These are phyloP conservation scores for Ormyrus rosae DNA, from an alignment of 2,888 invertebrate genomes.

Conservation along the genomic window DNA sequence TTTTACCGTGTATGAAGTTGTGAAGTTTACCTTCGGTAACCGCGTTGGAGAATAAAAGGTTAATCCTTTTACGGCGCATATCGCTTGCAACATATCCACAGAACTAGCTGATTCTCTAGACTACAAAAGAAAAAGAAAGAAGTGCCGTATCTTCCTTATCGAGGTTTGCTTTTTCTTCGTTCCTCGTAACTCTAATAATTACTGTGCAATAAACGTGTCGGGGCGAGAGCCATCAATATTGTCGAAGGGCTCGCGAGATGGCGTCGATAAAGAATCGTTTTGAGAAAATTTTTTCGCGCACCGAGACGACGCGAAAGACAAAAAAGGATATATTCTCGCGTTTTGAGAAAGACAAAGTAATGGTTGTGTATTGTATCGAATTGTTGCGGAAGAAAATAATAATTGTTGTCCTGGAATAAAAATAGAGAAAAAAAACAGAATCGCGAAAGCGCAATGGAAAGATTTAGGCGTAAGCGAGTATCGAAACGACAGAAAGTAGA, in stretches of 20 bases:
- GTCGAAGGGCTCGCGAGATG: slow-evolving; percentile 30
- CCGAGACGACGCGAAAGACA: neutral
- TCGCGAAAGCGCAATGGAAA: slow-evolving; percentile 19
- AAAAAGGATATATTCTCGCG: slow-evolving; percentile 1
- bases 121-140: slow-evolving; percentile 31
- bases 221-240: slow-evolving; percentile 28
- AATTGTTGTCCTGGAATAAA: slow-evolving; percentile 13
- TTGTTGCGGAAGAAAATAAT: slow-evolving; percentile 7
- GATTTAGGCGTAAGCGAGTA: slow-evolving; percentile 58
- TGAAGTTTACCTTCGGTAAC: slow-evolving; percentile 18
- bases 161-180: slow-evolving; percentile 50
- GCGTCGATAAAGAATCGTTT: slow-evolving; percentile 45
- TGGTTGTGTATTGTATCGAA: slow-evolving; percentile 28
- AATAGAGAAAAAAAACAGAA: slow-evolving; percentile 1
- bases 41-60: slow-evolving; percentile 34
- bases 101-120: slow-evolving; percentile 53
- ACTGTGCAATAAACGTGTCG: slow-evolving; percentile 57
- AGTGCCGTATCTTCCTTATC: slow-evolving; percentile 54
- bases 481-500: slow-evolving; percentile 50
- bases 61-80: slow-evolving; percentile 62
- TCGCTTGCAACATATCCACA: slow-evolving; percentile 71
- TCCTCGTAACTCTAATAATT: slow-evolving; percentile 56
- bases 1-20: slow-evolving; percentile 36
- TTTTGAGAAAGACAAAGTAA: neutral
- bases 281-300: slow-evolving; percentile 39